Evolutionary conservation across 2,113 vertebrate genomes (phyloP), one percentile per base, ranked within the genome.

Genomic region (Rhagologus leucostigma): DNA sequence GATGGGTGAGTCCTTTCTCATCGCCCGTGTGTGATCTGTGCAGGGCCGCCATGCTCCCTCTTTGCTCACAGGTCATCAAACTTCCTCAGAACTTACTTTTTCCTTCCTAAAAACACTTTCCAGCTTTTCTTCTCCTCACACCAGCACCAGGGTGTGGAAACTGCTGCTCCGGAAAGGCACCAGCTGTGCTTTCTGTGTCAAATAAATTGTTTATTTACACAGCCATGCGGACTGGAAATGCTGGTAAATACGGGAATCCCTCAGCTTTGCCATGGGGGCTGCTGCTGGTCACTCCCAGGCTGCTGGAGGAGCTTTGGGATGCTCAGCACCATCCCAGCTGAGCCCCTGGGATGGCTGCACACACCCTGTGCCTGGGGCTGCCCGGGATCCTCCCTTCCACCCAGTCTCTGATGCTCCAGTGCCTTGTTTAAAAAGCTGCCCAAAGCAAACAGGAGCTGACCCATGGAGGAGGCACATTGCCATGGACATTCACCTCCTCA

Each of bases 401-500:
- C 29, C 23, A 9, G 50, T 44, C 41, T 80, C 42, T 76, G 75
- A 44, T 20, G 32, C 37, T 70, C 23, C 75, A 46, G 33, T 6
- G 41, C n/a, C 32, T 32, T 16, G 11, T 53, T 76, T 23, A 13
- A 41, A 89, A 81, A 63, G 9, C 39, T 39, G 12, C 14, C 47
- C 81, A 53, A 49, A 69, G 50, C 11, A 49, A 83, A 30, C 9
- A 37, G n/a, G 42, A 46, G 46, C n/a, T 1, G 32, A 70, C 18
- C 41, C 2, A 0, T 17, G 57, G 49, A 55, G 47, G 41, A 64
- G 0, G 2, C 53, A n/a, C 26, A 13, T 55, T n/a, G 49, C 44
- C 29, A 7, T 2, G 33, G 39, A 24, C 42, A 32, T 33, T 42
- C 52, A 4, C 37, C 35, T 33, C 27, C 1, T 18, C 52, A 3